These are phyloP conservation scores for Andrena marginata DNA, from an alignment of 2,888 invertebrate genomes.

Conservation along the genomic window DNA sequence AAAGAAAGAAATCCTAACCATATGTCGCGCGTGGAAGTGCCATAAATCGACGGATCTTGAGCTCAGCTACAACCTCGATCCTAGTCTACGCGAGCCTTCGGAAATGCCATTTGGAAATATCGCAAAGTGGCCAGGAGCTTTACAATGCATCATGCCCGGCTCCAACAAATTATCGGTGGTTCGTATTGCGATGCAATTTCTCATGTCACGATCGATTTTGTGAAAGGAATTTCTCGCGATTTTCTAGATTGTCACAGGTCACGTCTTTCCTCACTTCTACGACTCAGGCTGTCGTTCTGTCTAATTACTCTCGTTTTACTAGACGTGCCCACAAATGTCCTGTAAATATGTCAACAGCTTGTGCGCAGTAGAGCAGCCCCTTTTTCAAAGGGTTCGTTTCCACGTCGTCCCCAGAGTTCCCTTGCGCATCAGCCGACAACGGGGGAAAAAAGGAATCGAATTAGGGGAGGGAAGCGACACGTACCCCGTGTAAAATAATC, in stretches of 20 bases:
- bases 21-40: slow-evolving; percentile 32
- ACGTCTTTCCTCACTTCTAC: neutral
- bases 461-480: neutral
- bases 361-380: neutral
- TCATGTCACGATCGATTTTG: neutral
- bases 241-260: neutral
- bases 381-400: slow-evolving; percentile 7
- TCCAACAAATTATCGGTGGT: neutral
- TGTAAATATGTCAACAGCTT: neutral
- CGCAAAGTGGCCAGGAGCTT: slow-evolving; percentile 21
- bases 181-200: neutral
- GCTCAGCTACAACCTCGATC: slow-evolving; percentile 33
- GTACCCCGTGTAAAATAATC: slow-evolving; percentile 36
- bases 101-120: slow-evolving; percentile 25
- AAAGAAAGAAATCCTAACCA: slow-evolving; percentile 41
- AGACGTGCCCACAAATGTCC: neutral
- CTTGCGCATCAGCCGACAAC: neutral
- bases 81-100: slow-evolving; percentile 19
- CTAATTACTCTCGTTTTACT: neutral
- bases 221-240: neutral
- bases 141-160: neutral
- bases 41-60: slow-evolving; percentile 47
- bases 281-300: neutral
- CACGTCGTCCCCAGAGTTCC: neutral
- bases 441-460: neutral